Base-by-base conservation (phyloP, 2,888 invertebrate species). In the Andrena trimmerana region DNA sequence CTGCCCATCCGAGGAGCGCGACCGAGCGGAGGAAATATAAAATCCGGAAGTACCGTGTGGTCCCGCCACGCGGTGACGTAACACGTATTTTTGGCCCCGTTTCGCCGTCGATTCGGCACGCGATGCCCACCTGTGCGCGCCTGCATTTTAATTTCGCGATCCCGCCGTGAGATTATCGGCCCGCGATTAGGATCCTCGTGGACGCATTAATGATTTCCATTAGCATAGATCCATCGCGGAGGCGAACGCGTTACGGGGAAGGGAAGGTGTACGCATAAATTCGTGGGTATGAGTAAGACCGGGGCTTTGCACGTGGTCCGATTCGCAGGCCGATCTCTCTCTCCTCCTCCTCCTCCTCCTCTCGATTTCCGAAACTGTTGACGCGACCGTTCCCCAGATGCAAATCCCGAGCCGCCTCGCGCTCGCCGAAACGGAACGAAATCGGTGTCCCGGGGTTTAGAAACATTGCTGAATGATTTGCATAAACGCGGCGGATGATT, bases 151-250 rank as follows among this genome's bases (percentile, higher is more conserved):
- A 92, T 92, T 89, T 88, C 86, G 87, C 86, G 86, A 89, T 89
- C 83, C 85, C 86, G 77, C 73, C 83, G 79, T 75, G 70, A 84
- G 89, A 89, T 90, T 85, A 84, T 84, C 78, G 65, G 68, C 79
- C 42, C 48, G n/a, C 88, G 91, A 92, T 92, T 90, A 88, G 86
- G 82, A 88, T 90, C 89, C 88, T 88, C 85, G 87, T 90, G 91
- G 91, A 90, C 90, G 92, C 91, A 92, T 92, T 91, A 91, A 92
- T 85, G 92, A 92, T 90, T 90, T 86, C 84, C 88, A 93, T 93
- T 93, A 92, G 91, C 94, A 94, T 94, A 94, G 93, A 93, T 93
- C 85, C 84, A 93, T 92, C 93, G 89, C 81, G 78, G 27, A 57
- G 91, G 90, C 90, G 87, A 65, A 20, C 69, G 81, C 74, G 82